Evolutionary conservation across 1,140 invertebrate genomes (phyloP).

Genomic region (Asbolus verrucosus): DNA sequence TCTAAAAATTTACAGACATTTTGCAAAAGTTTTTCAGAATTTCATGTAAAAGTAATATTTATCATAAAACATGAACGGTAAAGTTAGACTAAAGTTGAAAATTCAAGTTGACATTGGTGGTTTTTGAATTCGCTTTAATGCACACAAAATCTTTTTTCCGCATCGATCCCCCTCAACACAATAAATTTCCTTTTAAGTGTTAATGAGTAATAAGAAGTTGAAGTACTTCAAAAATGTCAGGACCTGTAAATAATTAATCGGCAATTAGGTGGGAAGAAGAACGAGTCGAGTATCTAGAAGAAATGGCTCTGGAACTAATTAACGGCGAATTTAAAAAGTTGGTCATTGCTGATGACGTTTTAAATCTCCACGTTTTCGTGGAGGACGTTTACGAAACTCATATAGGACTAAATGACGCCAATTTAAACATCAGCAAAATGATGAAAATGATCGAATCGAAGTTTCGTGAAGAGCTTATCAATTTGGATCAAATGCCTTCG

Average conservation of each 20-base stretch:
- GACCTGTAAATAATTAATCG: slow-evolving; percentile 15
- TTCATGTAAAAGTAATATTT: too few relatives aligned
- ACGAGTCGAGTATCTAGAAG: slow-evolving; percentile 64
- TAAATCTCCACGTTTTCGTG: slow-evolving; percentile 72
- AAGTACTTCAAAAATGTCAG: too few relatives aligned
- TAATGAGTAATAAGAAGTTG: too few relatives aligned
- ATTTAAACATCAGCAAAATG: slow-evolving; percentile 69
- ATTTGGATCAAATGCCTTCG: slow-evolving; percentile 71
- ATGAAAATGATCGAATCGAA: slow-evolving; percentile 73
- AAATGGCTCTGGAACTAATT: slow-evolving; percentile 65
- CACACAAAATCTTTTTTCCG: too few relatives aligned
- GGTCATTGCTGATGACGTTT: slow-evolving; percentile 69
- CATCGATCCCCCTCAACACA: too few relatives aligned
- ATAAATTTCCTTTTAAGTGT: too few relatives aligned
- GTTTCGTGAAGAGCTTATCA: slow-evolving; percentile 66
- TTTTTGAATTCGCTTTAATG: too few relatives aligned
- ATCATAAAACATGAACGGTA: too few relatives aligned
- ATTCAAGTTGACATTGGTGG: too few relatives aligned
- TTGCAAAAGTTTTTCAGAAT: too few relatives aligned
- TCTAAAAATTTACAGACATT: too few relatives aligned
- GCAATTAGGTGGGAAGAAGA: slow-evolving; percentile 63
- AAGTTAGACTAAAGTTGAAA: too few relatives aligned
- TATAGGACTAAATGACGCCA: slow-evolving; percentile 69
- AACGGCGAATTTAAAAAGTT: slow-evolving; percentile 66
- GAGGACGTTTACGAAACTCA: slow-evolving; percentile 75